A percentile compares a stretch with the other conserved stretches of the same genome.
These are phyloP conservation scores for Galeruca laticollis DNA, from an alignment of 2,888 invertebrate species.

Conservation along the genomic window DNA sequence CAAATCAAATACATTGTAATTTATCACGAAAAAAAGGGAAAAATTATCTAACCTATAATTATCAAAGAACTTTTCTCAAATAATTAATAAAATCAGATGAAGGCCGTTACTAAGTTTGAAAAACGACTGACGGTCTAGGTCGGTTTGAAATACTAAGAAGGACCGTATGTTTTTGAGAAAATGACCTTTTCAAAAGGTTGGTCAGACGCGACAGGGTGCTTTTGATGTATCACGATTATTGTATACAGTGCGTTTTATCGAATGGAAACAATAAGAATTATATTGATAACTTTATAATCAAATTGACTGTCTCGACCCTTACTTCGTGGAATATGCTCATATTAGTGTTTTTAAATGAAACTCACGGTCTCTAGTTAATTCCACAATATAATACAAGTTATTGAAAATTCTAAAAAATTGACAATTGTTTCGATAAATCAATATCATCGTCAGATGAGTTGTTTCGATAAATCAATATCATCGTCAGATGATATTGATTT, in stretches of 20 bases:
- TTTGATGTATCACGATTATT: conserved; percentile 21
- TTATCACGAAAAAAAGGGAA: conserved; percentile 33
- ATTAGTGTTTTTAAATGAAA: too few species aligned
- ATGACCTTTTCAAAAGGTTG: conserved; percentile 35
- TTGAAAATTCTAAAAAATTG: too few species aligned
- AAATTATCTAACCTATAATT: conserved; percentile 41
- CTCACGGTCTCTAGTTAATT: too few species aligned
- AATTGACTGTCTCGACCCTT: too few species aligned
- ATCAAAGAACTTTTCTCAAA: conserved; percentile 41
- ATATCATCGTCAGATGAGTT: too few species aligned
- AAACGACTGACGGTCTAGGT: conserved; percentile 44
- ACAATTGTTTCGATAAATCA: too few species aligned
- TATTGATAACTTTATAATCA: background rate
- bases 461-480: too few species aligned
- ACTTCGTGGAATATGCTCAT: too few species aligned
- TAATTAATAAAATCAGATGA: conserved; percentile 48
- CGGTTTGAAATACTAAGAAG: conserved; percentile 44
- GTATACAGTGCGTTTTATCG: conserved; percentile 14
- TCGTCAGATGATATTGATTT: too few species aligned
- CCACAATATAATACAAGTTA: too few species aligned
- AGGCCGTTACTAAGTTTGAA: conserved; percentile 49
- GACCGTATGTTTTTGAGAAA: conserved; percentile 35
- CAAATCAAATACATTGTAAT: conserved; percentile 40
- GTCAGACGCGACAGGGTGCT: conserved; percentile 23
- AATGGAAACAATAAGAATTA: background rate